A percentile compares a stretch with the other conserved stretches of the same genome.
Evolutionary conservation across 1,140 invertebrate genomes (phyloP).

Genomic region (Tetranychus urticae): DNA sequence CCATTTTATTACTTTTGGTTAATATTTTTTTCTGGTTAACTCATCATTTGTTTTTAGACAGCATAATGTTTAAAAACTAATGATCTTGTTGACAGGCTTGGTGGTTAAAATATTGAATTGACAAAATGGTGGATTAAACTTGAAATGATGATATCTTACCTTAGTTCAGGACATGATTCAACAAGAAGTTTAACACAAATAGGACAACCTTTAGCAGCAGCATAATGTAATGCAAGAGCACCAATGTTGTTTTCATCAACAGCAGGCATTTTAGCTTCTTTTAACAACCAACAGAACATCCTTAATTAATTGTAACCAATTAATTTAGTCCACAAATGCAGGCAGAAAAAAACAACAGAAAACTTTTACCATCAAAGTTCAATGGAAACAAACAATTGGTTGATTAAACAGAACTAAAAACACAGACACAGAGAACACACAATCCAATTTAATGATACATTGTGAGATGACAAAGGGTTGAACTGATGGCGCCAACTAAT

Average conservation of each 20-base stretch:
- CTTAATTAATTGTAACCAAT: background rate
- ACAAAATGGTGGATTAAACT: too few species aligned
- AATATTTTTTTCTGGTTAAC: too few species aligned
- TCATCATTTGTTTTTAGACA: too few species aligned
- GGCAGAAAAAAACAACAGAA: background rate
- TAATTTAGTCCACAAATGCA: background rate
- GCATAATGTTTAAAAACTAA: too few species aligned
- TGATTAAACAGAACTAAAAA: background rate
- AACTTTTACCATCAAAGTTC: too few species aligned
- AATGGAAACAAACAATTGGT: background rate
- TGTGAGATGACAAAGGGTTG: background rate
- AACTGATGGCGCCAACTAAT: background rate
- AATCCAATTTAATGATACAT: background rate
- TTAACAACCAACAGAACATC: slow-evolving; percentile 19
- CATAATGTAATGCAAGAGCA: slow-evolving; percentile 56
- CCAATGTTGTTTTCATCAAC: slow-evolving; percentile 25
- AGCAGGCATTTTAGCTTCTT: slow-evolving; percentile 30
- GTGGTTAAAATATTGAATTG: too few species aligned
- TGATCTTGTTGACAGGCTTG: too few species aligned
- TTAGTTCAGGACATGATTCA: slow-evolving; percentile 40
- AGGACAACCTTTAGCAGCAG: slow-evolving; percentile 51
- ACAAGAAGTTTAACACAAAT: slow-evolving; percentile 55
- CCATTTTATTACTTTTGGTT: too few species aligned
- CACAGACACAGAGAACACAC: background rate
- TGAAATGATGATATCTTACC: slow-evolving; percentile 27